Evolutionary conservation across 2,797 vertebrate genomes (phyloP).

Genomic region (Australoheros facetus): DNA sequence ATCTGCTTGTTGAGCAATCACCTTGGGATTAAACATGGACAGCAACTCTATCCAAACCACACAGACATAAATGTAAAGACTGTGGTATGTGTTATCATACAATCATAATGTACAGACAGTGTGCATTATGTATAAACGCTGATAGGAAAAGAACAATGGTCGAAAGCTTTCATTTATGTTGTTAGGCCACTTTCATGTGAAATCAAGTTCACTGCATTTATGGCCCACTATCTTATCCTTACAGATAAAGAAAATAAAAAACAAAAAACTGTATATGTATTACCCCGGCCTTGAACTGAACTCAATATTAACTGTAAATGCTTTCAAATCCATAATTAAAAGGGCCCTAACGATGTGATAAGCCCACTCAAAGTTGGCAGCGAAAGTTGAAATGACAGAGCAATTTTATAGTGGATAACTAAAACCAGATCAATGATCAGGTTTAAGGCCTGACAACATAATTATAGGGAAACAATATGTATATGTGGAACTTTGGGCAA

Average conservation of each 20-base stretch:
- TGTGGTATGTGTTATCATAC: background rate
- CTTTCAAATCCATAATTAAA: background rate
- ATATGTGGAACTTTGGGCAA: background rate
- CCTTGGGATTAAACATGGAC: constrained; percentile 75
- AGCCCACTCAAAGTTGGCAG: background rate
- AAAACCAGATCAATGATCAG: background rate
- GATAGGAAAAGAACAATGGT: background rate
- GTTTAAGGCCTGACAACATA: background rate
- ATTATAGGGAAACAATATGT: background rate
- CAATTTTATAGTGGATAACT: background rate
- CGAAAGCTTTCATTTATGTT: constrained; percentile 3
- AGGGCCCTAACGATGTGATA: background rate
- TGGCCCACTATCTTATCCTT: constrained; percentile 29
- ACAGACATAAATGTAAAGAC: background rate
- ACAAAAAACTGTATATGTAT: background rate
- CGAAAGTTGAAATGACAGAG: background rate
- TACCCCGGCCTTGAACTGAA: constrained; percentile 16
- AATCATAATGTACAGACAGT: background rate
- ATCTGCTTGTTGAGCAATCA: constrained; percentile 43
- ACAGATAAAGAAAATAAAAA: constrained; percentile 38
- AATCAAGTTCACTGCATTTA: constrained; percentile 54
- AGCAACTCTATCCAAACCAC: constrained; percentile 69
- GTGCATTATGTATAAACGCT: background rate
- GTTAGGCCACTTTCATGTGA: background rate
- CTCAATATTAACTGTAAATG: background rate